These are phyloP conservation scores for Cheumatopsyche charites DNA, from an alignment of 1,140 invertebrate species.

Conservation along the genomic window DNA sequence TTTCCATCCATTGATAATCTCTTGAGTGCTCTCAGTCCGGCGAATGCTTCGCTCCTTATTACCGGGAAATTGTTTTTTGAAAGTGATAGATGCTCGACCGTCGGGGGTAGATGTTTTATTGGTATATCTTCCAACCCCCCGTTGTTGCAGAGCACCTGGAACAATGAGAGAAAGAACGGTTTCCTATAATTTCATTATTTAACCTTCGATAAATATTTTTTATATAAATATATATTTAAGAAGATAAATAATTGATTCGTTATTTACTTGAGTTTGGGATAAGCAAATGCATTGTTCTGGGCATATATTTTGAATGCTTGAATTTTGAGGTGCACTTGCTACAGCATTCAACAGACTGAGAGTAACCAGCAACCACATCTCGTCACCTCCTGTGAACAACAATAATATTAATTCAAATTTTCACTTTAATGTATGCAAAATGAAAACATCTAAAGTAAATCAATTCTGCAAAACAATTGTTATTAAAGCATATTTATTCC, in stretches of 20 bases:
- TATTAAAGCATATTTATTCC: no score
- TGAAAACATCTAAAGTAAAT: no score
- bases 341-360: slow-evolving; percentile 46
- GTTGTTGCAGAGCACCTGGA: slow-evolving; percentile 83
- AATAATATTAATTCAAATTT: not conserved
- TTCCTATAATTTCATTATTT: no score
- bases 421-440: no score
- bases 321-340: slow-evolving; percentile 64
- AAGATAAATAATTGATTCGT: not conserved
- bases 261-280: slow-evolving; percentile 80
- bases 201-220: not conserved
- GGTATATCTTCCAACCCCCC: slow-evolving; percentile 79
- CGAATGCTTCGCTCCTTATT: slow-evolving; percentile 79
- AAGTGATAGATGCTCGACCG: slow-evolving; percentile 79
- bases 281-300: slow-evolving; percentile 80
- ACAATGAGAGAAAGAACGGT: not conserved
- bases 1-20: slow-evolving; percentile 80
- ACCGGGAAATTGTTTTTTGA: slow-evolving; percentile 80
- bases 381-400: slow-evolving; percentile 50
- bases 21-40: slow-evolving; percentile 70
- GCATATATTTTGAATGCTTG: slow-evolving; percentile 71
- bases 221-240: not conserved
- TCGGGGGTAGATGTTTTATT: slow-evolving; percentile 69
- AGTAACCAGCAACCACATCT: slow-evolving; percentile 48
- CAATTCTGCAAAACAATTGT: no score